phyloP scores from a whole-genome alignment of 2,888 invertebrate genomes.

The Drosophila kuntzei region DNA sequence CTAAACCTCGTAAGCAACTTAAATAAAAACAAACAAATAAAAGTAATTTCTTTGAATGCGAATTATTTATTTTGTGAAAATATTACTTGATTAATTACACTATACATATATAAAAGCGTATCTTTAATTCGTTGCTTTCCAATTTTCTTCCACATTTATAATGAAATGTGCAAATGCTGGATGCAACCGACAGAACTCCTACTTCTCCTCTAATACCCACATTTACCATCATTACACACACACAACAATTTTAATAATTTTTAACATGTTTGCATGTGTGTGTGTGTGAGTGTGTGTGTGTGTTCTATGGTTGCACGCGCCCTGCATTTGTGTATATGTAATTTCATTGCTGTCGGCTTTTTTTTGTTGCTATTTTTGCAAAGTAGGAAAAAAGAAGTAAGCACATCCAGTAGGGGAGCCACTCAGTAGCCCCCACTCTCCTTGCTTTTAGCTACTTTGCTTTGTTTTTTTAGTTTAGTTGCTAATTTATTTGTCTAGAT shows the following conservation, averaged over 20 bases:
- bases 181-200: constrained; percentile 22
- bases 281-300: constrained; percentile 25
- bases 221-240: neutral
- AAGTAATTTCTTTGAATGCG: no score
- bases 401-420: constrained; percentile 1
- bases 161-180: constrained; percentile 64
- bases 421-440: neutral
- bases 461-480: constrained; percentile 73
- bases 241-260: constrained; percentile 29
- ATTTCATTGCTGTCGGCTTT: constrained; percentile 58
- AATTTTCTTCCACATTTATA: constrained; percentile 32
- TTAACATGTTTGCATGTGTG: constrained; percentile 12
- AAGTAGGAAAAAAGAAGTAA: constrained; percentile 14
- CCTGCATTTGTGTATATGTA: constrained; percentile 63
- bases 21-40: no score
- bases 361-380: constrained; percentile 29
- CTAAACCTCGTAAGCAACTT: no score
- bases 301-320: constrained; percentile 60
- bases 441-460: constrained; percentile 34
- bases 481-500: constrained; percentile 77
- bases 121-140: constrained; percentile 11
- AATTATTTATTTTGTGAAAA: no score
- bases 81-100: no score
- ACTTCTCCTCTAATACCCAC: neutral
- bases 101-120: constrained; percentile 4